Evolutionary conservation across 2,888 invertebrate species (phyloP), one percentile per base, ranked within the genome.

Genomic region (Stenolophus ochropezus): DNA sequence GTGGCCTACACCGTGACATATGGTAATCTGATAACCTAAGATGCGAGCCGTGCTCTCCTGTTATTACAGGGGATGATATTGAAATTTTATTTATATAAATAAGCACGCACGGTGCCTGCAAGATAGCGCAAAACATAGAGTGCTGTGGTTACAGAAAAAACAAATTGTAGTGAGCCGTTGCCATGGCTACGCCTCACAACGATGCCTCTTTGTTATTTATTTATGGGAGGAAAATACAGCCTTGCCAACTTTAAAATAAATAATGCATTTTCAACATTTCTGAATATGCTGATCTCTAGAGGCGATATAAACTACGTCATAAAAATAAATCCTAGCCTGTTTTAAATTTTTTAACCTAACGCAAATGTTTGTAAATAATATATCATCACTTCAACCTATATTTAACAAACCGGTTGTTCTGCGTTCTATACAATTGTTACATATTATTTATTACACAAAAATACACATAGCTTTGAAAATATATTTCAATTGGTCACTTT

Each of bases 81-180:
- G 73, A 73, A 73, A 73, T 73, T 73, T 73, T 73, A 73, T 73
- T 73, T 73, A 73, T 73, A 73, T 73, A 73, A 73, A 73, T 73
- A 73, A 73, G 73, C 21, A 73, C 14, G 47, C 27, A 49, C 21
- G 4, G 27, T 73, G 73, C 73, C 73, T 73, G 11, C 23, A 42
- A 69, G 69, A 69, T 20, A 69, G 61, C 21, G 25, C 25, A 61
- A 61, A 61, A 61, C 61, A 61, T 61, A 61, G 61, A 23, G 21
- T 25, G 61, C 25, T 61, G 61, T 61, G 61, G 61, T 61, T 61
- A 61, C 8, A 61, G 61, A 61, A 61, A 61, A 61, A 61, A 61
- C 61, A 61, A 61, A 61, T 61, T 61, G 61, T 61, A 61, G 61
- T 61, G 21, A 25, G 56, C 20, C 18, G 61, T 61, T 61, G 61